Percentiles rank a stretch among this genome's conserved stretches.
Evolutionary conservation across 2,888 invertebrate genomes (phyloP).

Genomic region (Platynereis dumerilii): DNA sequence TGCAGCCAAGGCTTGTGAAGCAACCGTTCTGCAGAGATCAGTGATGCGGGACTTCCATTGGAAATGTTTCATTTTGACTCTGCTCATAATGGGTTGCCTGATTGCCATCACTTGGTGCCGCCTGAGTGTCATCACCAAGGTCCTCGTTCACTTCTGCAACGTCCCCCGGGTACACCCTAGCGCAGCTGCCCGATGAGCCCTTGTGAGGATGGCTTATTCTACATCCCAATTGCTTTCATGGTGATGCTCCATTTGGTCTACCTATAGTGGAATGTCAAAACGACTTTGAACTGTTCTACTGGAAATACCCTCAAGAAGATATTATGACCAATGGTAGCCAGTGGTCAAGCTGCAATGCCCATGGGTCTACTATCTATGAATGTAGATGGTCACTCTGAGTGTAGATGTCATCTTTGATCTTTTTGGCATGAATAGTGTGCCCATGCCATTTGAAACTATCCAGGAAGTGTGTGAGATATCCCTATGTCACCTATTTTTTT

Average conservation of each 20-base stretch:
- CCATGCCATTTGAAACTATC: no score
- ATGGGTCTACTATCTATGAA: no score
- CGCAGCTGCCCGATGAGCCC: constrained; percentile 72
- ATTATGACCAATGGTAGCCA: no score
- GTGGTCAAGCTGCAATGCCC: no score
- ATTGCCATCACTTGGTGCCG: constrained; percentile 81
- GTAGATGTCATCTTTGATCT: no score
- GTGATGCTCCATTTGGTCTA: constrained; percentile 81
- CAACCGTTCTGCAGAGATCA: constrained; percentile 67
- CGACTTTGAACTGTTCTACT: no score
- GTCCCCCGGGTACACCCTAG: constrained; percentile 59
- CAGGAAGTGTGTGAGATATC: no score
- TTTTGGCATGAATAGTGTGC: no score
- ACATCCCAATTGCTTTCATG: constrained; percentile 82
- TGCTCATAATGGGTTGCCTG: constrained; percentile 77
- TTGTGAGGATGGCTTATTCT: constrained; percentile 82
- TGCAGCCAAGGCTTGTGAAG: constrained; percentile 70
- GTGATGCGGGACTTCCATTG: constrained; percentile 78
- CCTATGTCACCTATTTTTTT: no score
- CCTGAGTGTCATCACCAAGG: constrained; percentile 72
- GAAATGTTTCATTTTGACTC: constrained; percentile 80
- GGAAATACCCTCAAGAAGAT: no score
- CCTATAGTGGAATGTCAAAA: constrained; percentile 83
- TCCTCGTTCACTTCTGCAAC: constrained; percentile 72
- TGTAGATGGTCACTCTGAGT: no score